Evolutionary conservation across 2,113 vertebrate genomes (phyloP).

Genomic region (Canis aureus): DNA sequence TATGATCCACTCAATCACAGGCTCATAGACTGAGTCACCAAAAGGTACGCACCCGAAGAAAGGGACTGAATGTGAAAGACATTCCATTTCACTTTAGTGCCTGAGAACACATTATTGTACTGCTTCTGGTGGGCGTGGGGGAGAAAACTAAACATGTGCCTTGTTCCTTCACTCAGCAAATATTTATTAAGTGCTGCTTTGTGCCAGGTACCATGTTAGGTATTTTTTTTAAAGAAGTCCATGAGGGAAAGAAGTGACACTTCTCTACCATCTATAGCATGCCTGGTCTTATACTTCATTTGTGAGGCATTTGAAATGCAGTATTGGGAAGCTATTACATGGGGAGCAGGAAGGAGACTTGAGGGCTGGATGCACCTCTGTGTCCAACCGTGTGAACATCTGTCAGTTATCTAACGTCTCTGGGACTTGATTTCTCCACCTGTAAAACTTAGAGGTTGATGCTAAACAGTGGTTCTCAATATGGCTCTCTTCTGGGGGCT

Average conservation of each 20-base stretch:
- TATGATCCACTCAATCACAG: constrained; percentile 38
- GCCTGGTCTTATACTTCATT: not conserved
- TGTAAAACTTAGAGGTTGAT: not conserved
- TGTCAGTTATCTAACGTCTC: not conserved
- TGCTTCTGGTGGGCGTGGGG: not conserved
- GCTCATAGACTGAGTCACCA: constrained; percentile 44
- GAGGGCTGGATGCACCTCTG: not conserved
- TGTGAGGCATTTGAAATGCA: not conserved
- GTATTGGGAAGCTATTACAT: not conserved
- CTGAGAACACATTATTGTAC: not conserved
- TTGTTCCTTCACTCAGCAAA: constrained; percentile 2
- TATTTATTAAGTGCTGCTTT: constrained; percentile 60
- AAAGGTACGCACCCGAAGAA: constrained; percentile 43
- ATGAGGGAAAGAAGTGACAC: not conserved
- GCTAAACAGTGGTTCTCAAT: not conserved
- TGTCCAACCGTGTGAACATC: not conserved
- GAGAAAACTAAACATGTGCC: constrained; percentile 15
- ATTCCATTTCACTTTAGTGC: not conserved
- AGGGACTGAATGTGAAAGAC: constrained; percentile 12
- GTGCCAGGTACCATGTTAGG: not conserved
- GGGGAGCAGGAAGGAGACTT: not conserved
- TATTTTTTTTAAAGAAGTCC: not conserved
- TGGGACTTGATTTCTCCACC: not conserved
- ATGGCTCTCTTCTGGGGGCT: not conserved
- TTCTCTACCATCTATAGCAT: not conserved